phyloP scores from a whole-genome alignment of 2,797 vertebrate genomes.

The Hyperoplus immaculatus region DNA sequence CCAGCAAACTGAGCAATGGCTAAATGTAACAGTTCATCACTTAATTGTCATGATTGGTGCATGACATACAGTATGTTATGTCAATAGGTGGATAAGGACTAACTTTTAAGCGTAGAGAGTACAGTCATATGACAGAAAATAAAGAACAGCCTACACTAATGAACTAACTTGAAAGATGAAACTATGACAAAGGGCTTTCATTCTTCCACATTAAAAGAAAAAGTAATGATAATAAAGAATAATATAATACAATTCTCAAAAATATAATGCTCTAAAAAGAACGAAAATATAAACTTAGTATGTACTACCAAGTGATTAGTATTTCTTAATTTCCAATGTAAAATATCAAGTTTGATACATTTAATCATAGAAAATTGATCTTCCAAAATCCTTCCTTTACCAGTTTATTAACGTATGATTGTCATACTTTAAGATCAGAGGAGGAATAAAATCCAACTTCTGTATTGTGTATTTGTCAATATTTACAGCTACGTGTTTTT shows the following conservation, averaged over 20 bases:
- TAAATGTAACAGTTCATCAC: background rate
- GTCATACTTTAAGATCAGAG: background rate
- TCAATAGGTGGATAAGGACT: background rate
- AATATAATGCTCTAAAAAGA: background rate
- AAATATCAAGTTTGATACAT: background rate
- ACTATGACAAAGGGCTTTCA: background rate
- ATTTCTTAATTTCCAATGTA: background rate
- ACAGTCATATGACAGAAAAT: background rate
- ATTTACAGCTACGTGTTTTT: conserved; percentile 45
- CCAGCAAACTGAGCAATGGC: background rate
- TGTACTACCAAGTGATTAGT: background rate
- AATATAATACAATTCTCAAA: background rate
- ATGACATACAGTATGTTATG: too few species aligned
- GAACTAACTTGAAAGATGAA: background rate
- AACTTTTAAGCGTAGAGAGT: background rate
- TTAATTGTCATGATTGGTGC: too few species aligned
- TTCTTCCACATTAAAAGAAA: background rate
- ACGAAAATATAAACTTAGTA: background rate
- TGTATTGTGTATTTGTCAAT: conserved; percentile 48
- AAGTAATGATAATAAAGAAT: background rate
- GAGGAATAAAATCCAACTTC: background rate
- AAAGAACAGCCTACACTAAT: background rate
- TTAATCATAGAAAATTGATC: background rate
- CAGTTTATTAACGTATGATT: background rate
- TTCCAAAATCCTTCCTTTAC: background rate